Evolutionary conservation across 1,140 invertebrate species (phyloP), one percentile per base, ranked within the genome.

Genomic region (Mya arenaria): DNA sequence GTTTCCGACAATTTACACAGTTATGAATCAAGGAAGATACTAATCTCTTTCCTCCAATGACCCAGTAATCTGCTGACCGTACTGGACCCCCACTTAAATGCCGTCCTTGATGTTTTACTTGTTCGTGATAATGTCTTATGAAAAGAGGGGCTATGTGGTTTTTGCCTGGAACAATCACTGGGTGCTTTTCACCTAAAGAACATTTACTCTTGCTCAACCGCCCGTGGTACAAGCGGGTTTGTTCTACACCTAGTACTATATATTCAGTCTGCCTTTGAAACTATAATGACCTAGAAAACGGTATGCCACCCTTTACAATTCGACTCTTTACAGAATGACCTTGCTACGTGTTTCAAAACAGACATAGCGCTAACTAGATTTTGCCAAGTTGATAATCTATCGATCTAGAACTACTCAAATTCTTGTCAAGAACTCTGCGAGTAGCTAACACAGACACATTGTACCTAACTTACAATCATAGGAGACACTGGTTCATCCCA

Each of bases 1-100:
- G 62, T 66, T 72, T 74, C 36, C 73, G 66, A 58, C 83, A 86
- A 4, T 62, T 81, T 19, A 86, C 63, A 63, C 83, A 86, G 17
- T 85, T 79, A 32, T 74, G 34, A 30, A 84, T 80, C 52, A 84
- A 48, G 4, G 78, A 82, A 30, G 83, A 48, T 19, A 84, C 36
- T n/a, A n/a, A n/a, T n/a, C n/a, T n/a, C n/a, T 84, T 86, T 0
- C 36, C 28, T 0, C 74, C 84, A 2, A 62, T 41, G 13, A 85
- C 62, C 82, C 84, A 85, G 25, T 19, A 84, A 34, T 73, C 85
- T 48, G 32, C 52, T 17, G 68, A 55, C 52, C 82, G 48, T 10
- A 79, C 32, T 48, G 25, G 15, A 0, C 77, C 79, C 68, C 78
- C 82, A 4, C 79, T 82, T 1, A 77, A 34, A 34, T 72, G 65